Conservation (phyloP, 2,113 vertebrate species). For the Callaeas wilsoni region DNA sequence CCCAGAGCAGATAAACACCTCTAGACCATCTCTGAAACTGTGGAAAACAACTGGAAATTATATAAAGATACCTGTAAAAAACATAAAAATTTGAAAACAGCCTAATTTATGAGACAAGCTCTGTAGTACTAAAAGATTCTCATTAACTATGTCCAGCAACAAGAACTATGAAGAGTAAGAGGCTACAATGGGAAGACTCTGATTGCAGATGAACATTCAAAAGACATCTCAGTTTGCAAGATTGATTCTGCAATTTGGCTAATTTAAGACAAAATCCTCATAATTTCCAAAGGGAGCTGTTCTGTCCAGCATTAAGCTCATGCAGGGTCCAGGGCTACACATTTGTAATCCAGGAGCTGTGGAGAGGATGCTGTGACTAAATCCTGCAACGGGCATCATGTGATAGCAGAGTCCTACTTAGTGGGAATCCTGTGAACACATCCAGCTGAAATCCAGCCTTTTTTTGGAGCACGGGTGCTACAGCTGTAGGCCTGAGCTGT, state of each 20-base stretch:
- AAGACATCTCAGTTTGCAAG: background rate
- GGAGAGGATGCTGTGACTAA: background rate
- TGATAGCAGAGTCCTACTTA: background rate
- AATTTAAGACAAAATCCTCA: background rate
- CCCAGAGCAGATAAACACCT: background rate
- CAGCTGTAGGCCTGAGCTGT: background rate
- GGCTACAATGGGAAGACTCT: background rate
- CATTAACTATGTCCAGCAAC: background rate
- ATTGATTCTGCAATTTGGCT: background rate
- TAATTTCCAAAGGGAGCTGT: background rate
- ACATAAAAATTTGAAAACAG: background rate
- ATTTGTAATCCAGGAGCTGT: background rate
- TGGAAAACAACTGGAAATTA: background rate
- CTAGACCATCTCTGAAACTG: background rate
- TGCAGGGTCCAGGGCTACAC: background rate
- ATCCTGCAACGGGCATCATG: background rate
- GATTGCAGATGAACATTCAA: background rate
- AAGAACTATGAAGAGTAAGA: background rate
- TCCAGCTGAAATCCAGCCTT: background rate
- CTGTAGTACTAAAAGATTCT: background rate
- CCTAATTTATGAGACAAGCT: background rate
- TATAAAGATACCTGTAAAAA: background rate
- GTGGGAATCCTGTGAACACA: background rate
- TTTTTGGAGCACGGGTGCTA: background rate
- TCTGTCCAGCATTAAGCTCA: background rate